Base-by-base conservation (phyloP, 1,140 invertebrate genomes). In the Holcopasites calliopsidis region DNA sequence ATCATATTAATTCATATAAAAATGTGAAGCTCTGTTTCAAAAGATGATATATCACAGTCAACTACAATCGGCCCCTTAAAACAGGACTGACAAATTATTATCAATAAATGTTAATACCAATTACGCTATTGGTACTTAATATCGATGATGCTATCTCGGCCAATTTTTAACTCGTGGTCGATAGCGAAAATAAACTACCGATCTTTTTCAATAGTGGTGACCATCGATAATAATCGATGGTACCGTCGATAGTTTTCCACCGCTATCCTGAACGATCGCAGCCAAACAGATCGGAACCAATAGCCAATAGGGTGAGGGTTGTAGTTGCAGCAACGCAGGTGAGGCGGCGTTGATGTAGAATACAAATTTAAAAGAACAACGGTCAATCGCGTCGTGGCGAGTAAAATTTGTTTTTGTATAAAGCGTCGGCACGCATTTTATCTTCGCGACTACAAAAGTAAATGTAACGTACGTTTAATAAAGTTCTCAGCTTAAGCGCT, bases 331-430 rank as follows among this genome's bases (percentile, higher is more conserved):
- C 1, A 4, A 23, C 1, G 21, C 18, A n/a, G 33, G 64, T 54
- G 8, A 49, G 13, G 42, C 52, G 64, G 49, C 64, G 64, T 66
- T 40, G 33, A 18, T n/a, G 31, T 50, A 38, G 42, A 38, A 60
- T 71, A 50, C 47, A 33, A 72, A 72, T 72, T 62, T 44, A 52
- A 72, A 72, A 62, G 58, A 72, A 72, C n/a, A 72, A 62, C 58
- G 57, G 58, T 72, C 5, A 31, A 38, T 52, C 23, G 33, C 49
- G 31, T 10, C 42, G 1, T 1, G 42, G 42, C 50, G 1, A 28
- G 35, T 28, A 0, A 68, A 52, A 28, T 26, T 38, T 31, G 23
- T 66, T 66, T 66, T 66, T 26, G 1, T 28, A 4, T 21, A 42
- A 10, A 13, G 8, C 3, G 16, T 40, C 1, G 1, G 33, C 31